Conservation (phyloP, 2,888 invertebrate species). For the Tetragonisca angustula region DNA sequence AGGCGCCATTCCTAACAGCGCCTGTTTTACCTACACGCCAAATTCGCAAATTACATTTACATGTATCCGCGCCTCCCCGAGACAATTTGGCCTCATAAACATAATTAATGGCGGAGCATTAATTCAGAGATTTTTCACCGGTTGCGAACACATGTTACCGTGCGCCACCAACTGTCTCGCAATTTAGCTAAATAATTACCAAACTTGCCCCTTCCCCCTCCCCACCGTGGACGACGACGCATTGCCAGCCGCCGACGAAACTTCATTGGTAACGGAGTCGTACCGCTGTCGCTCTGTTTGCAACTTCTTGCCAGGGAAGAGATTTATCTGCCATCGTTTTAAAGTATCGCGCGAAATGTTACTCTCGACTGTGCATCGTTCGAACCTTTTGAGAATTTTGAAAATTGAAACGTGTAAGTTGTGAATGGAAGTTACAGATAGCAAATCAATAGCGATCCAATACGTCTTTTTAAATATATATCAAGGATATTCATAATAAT, state of each 20-base stretch:
- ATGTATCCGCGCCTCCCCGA: constrained; percentile 74
- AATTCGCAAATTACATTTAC: constrained; percentile 76
- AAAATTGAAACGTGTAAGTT: background rate
- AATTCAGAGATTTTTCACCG: constrained; percentile 81
- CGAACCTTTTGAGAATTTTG: background rate
- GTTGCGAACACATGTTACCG: constrained; percentile 79
- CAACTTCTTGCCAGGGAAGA: background rate
- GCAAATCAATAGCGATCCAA: no score
- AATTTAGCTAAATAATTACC: constrained; percentile 83
- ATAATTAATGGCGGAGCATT: constrained; percentile 82
- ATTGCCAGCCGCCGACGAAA: constrained; percentile 64
- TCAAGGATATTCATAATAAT: no score
- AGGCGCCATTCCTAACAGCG: constrained; percentile 32
- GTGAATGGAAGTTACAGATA: no score
- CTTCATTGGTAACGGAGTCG: constrained; percentile 59
- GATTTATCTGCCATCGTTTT: background rate
- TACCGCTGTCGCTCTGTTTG: constrained; percentile 26
- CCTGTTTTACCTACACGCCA: constrained; percentile 56
- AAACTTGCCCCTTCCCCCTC: constrained; percentile 75
- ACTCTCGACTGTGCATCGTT: background rate
- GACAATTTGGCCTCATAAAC: constrained; percentile 82
- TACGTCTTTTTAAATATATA: no score
- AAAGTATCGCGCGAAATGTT: background rate
- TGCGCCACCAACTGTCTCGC: constrained; percentile 81
- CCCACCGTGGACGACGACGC: constrained; percentile 62